phyloP scores from a whole-genome alignment of 2,113 vertebrate species.

The Todiramphus chloris region DNA sequence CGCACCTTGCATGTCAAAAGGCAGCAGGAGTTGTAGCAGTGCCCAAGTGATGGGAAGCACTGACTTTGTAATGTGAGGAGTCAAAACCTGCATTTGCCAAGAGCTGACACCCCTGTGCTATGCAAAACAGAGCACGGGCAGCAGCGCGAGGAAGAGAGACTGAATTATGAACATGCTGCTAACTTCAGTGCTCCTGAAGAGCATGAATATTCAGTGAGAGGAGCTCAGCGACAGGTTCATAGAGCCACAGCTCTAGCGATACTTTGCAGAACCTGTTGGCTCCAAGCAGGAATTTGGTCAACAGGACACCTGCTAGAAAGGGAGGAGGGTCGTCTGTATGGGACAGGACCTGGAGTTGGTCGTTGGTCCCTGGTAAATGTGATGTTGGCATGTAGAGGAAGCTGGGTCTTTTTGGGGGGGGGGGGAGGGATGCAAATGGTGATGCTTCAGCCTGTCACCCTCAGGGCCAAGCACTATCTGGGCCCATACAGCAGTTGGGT shows the following conservation, averaged over 20 bases:
- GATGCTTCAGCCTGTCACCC: not conserved
- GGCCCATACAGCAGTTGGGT: not conserved
- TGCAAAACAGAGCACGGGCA: not conserved
- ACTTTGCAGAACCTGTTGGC: not conserved
- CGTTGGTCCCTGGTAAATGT: not conserved
- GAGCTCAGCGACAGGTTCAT: rapidly evolving
- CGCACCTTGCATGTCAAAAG: not conserved
- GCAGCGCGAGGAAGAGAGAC: not conserved
- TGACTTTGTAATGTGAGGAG: not conserved
- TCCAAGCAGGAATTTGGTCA: not conserved
- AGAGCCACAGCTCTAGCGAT: not conserved
- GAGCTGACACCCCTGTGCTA: not conserved
- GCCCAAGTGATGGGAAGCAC: not conserved
- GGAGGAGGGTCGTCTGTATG: not conserved
- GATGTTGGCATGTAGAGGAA: not conserved
- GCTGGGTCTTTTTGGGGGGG: not conserved
- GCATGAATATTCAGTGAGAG: not conserved
- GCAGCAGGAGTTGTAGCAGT: not conserved
- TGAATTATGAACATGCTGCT: not conserved
- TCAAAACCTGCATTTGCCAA: not conserved
- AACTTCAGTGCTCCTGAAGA: not conserved
- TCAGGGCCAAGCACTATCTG: rapidly evolving
- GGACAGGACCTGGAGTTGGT: not conserved
- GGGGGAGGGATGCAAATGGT: too few relatives aligned
- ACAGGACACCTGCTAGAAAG: not conserved